Evolutionary conservation across 2,888 invertebrate genomes (phyloP).

Genomic region (Melinopterus prodromus): DNA sequence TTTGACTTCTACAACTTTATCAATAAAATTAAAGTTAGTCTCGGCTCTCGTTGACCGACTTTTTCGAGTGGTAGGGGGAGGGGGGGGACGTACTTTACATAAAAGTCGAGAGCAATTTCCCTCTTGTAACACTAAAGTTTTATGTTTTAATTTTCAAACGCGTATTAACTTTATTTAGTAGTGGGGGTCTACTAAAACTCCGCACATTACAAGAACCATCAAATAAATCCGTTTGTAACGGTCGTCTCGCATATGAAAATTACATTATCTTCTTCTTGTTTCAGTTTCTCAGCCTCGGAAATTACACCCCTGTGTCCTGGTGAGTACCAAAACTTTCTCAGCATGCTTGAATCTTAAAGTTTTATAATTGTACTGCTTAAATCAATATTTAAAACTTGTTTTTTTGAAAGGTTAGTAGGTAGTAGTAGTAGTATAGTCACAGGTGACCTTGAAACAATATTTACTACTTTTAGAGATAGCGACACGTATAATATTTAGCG

Average conservation of each 20-base stretch:
- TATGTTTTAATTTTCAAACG: background rate
- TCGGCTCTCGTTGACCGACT: background rate
- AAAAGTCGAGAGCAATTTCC: background rate
- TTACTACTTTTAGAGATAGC: too few species aligned
- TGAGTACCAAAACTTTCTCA: too few species aligned
- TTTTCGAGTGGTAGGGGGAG: background rate
- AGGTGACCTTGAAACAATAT: too few species aligned
- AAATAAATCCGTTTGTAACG: background rate
- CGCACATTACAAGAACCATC: background rate
- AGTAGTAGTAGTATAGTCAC: too few species aligned
- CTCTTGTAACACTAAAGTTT: conserved; percentile 4
- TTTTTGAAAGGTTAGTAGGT: too few species aligned
- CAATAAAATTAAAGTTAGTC: background rate
- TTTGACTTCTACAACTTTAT: background rate
- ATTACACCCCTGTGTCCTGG: too few species aligned
- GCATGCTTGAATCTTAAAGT: too few species aligned
- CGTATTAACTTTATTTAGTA: background rate
- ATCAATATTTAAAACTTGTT: too few species aligned
- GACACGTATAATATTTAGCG: too few species aligned
- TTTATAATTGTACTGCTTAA: too few species aligned
- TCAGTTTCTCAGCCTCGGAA: background rate
- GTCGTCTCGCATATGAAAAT: background rate
- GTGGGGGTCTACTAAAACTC: background rate
- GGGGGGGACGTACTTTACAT: background rate
- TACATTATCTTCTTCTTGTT: background rate